phyloP scores from a whole-genome alignment of 2,888 invertebrate genomes.

The Nymphalis c-album region DNA sequence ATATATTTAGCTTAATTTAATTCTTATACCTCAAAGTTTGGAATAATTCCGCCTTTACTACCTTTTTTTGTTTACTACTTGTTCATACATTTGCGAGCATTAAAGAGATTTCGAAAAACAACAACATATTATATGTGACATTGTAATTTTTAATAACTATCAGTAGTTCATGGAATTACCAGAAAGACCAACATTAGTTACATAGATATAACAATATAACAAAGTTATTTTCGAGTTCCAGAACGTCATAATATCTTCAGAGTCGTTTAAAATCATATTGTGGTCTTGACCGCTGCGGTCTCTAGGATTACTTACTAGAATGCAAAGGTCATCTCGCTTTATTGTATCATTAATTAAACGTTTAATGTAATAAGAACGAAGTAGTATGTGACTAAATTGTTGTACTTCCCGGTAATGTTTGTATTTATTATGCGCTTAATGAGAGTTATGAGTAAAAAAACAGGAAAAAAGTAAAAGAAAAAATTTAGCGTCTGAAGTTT shows the following conservation, averaged over 20 bases:
- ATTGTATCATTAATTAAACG: conserved; percentile 38
- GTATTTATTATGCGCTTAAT: conserved; percentile 7
- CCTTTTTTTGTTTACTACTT: no score
- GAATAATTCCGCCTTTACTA: no score
- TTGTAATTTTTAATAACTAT: no score
- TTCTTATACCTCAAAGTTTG: no score
- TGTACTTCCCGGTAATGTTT: conserved; percentile 18
- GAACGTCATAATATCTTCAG: conserved; percentile 21
- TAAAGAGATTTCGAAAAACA: no score
- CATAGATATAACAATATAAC: neutral
- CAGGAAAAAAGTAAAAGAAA: conserved; percentile 16
- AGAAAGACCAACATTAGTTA: no score
- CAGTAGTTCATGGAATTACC: no score
- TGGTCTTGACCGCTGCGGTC: conserved; percentile 39
- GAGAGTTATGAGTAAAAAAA: conserved; percentile 5
- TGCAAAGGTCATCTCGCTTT: conserved; percentile 37
- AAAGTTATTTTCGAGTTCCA: neutral
- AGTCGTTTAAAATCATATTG: conserved; percentile 32
- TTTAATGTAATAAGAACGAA: conserved; percentile 31
- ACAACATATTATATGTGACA: no score
- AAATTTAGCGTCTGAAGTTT: neutral
- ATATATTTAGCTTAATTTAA: no score
- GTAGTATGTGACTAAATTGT: conserved; percentile 24
- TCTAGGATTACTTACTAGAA: conserved; percentile 39
- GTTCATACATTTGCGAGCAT: no score